Percentiles rank a stretch among this genome's conserved stretches.
Conservation (phyloP, 1,140 invertebrate species). For the Cydia amplana region DNA sequence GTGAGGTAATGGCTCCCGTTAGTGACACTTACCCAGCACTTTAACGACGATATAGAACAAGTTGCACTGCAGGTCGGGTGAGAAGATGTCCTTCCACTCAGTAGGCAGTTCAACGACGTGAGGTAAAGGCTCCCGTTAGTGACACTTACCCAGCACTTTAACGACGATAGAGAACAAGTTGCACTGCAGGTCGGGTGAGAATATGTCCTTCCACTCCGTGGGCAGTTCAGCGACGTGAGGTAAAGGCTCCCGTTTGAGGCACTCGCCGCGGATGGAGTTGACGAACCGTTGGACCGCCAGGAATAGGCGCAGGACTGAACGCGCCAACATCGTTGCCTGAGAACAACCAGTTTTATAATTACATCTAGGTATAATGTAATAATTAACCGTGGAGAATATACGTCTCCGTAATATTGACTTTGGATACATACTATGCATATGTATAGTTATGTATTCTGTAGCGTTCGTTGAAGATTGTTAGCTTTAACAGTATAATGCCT, state of each 20-base stretch:
- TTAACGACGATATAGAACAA: constrained; percentile 33
- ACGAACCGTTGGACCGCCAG: constrained; percentile 41
- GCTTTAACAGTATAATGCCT: no score
- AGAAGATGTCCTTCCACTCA: constrained; percentile 61
- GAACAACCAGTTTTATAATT: neutral
- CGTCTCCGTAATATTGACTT: no score
- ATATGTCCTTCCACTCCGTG: no score
- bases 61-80: constrained; percentile 40
- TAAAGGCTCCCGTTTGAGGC: constrained; percentile 28
- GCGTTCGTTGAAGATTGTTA: no score
- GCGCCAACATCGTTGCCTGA: constrained; percentile 44
- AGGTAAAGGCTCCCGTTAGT: no score
- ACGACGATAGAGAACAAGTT: no score
- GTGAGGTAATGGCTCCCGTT: constrained; percentile 40
- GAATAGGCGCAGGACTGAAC: constrained; percentile 39
- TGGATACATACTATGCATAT: no score
- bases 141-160: neutral
- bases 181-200: no score
- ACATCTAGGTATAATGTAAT: neutral
- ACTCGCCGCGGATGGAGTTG: constrained; percentile 26
- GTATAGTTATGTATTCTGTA: no score
- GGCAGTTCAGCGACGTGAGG: no score
- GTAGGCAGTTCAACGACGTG: constrained; percentile 43
- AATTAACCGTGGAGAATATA: neutral
- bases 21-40: constrained; percentile 38